phyloP scores from a whole-genome alignment of 2,797 vertebrate genomes.

The Chelmon rostratus region DNA sequence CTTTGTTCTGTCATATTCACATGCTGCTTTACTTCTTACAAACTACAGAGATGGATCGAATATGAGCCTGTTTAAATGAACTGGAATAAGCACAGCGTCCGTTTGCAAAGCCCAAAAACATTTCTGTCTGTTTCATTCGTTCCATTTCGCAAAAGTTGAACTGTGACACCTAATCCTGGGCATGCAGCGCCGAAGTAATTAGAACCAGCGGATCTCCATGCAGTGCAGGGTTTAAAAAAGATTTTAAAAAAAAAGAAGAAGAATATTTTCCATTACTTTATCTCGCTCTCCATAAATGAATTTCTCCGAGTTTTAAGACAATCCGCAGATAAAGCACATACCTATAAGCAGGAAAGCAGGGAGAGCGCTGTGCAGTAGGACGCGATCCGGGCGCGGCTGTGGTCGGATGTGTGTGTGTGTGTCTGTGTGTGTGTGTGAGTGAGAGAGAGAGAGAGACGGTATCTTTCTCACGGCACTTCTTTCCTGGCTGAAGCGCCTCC shows the following conservation, averaged over 20 bases:
- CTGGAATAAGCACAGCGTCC: slow-evolving; percentile 21
- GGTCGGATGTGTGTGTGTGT: slow-evolving; percentile 48
- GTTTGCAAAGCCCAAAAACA: background rate
- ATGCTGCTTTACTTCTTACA: slow-evolving; percentile 21
- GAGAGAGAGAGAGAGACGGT: slow-evolving; percentile 74
- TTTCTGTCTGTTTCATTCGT: slow-evolving; percentile 28
- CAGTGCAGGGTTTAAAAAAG: slow-evolving; percentile 10
- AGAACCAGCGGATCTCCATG: slow-evolving; percentile 46
- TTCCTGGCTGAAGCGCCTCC: slow-evolving; percentile 85
- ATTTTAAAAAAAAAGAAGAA: background rate
- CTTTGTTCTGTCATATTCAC: slow-evolving; percentile 51
- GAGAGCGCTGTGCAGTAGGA: slow-evolving; percentile 75
- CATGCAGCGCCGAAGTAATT: slow-evolving; percentile 64
- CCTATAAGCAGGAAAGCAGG: slow-evolving; percentile 84
- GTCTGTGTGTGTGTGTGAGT: slow-evolving; percentile 58
- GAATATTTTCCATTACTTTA: slow-evolving; percentile 66
- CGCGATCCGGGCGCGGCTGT: slow-evolving; percentile 85
- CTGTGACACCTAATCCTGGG: slow-evolving; percentile 58
- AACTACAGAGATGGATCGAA: slow-evolving; percentile 31
- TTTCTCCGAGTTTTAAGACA: slow-evolving; percentile 49
- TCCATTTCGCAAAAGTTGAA: slow-evolving; percentile 75
- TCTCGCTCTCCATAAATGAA: slow-evolving; percentile 38
- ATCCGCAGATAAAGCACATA: slow-evolving; percentile 77
- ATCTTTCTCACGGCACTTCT: slow-evolving; percentile 87
- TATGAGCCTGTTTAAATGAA: background rate